Evolutionary conservation across 2,113 vertebrate genomes (phyloP).

Genomic region (Aptenodytes patagonicus): DNA sequence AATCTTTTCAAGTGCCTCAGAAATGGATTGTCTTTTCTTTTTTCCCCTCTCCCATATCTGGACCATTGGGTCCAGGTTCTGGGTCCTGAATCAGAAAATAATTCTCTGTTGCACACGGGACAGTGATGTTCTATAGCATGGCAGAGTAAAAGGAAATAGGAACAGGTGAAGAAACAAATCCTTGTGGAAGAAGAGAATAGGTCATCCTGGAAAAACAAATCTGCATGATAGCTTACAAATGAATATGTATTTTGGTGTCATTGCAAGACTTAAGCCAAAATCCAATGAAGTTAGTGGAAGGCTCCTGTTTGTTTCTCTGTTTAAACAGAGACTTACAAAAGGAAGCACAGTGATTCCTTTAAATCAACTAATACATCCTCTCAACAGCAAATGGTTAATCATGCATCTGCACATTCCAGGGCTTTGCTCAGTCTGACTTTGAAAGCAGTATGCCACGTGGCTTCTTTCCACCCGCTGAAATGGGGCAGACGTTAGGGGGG

Average conservation of each 20-base stretch:
- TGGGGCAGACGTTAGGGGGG: background rate
- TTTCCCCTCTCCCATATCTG: no score
- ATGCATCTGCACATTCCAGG: background rate
- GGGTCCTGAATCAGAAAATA: background rate
- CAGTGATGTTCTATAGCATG: background rate
- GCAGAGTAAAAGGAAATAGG: background rate
- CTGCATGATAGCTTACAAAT: background rate
- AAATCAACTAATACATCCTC: background rate
- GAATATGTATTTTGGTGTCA: background rate
- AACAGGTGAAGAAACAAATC: background rate
- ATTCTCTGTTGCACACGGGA: background rate
- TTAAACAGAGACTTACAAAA: background rate
- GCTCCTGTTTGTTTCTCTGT: background rate
- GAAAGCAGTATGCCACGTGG: background rate
- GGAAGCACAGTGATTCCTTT: background rate
- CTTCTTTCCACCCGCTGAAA: background rate
- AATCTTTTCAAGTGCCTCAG: background rate
- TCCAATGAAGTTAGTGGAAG: background rate
- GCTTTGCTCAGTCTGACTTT: background rate
- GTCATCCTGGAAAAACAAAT: background rate
- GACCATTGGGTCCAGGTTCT: background rate
- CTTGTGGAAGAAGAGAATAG: background rate
- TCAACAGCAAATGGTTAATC: background rate
- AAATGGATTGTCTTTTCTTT: background rate
- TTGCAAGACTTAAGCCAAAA: background rate